Base-by-base conservation (phyloP, 1,140 invertebrate genomes). In the Zaprionus tsacasi region DNA sequence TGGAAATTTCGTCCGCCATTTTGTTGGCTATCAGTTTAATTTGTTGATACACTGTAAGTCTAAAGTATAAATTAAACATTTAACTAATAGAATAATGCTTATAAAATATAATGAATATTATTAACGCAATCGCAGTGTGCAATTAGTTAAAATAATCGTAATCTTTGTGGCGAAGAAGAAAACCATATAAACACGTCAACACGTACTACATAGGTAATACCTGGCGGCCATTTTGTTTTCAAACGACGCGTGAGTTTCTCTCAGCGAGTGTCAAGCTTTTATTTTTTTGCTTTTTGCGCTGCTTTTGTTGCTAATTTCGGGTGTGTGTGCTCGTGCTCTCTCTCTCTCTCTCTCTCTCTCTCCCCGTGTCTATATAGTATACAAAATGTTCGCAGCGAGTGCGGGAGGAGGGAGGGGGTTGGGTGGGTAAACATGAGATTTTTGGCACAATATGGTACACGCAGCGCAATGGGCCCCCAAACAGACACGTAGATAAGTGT, bases 201-300 rank as follows among this genome's bases (percentile, higher is more conserved):
- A 45, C 64, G 36, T 71, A 21, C 21, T 21, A 21, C 21, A 21
- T 21, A 30, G 27, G 27, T 30, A 63, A 43, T 60, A 82, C 71
- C 79, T 80, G 77, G 52, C 83, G 70, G 85, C 83, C 83, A 88
- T 88, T 88, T 88, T 88, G 85, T 87, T 76, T 74, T 70, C 40
- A 35, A 52, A 43, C 70, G 15, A 72, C 72, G 66, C 72, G 66
- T 75, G 66, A 38, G 72, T 69, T 70, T 63, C 72, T 75, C 72
- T 70, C 67, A n/a, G 55, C 30, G 57, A 68, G 64, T 68, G 64
- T 60, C 38, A 57, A 68, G 65, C 71, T 70, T 67, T 67, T n/a
- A n/a, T n/a, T 67, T 70, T 55, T 33, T 30, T 50, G 21, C 17
- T 76, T 58, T 59, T 66, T 50, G 76, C 76, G 52, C 45, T 76